Evolutionary conservation across 2,797 vertebrate genomes (phyloP).

Genomic region (Balearica regulorum): DNA sequence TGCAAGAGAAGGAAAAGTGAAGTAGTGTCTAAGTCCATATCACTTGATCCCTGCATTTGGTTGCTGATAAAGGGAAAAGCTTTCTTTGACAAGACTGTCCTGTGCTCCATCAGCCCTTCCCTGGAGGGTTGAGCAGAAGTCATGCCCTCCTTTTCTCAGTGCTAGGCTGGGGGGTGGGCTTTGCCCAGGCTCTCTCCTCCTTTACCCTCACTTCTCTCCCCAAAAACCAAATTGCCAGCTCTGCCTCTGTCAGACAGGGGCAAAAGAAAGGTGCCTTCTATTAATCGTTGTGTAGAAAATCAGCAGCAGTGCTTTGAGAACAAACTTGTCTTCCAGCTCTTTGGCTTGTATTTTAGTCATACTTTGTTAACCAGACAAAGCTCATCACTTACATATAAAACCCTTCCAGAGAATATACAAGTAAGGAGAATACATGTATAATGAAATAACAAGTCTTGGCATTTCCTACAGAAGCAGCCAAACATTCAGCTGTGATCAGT

Average conservation of each 20-base stretch:
- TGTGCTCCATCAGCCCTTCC: neutral
- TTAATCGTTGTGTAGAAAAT: neutral
- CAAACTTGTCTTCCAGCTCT: neutral
- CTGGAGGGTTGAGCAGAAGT: neutral
- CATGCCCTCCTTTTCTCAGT: neutral
- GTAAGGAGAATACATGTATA: neutral
- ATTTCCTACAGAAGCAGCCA: neutral
- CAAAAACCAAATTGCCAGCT: neutral
- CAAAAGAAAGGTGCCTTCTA: neutral
- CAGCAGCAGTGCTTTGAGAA: neutral
- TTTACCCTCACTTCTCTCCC: neutral
- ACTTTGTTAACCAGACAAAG: conserved; percentile 40
- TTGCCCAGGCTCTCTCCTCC: neutral
- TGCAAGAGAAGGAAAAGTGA: neutral
- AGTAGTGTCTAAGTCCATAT: neutral
- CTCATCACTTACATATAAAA: conserved; percentile 4
- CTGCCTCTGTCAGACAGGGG: neutral
- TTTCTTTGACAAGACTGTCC: neutral
- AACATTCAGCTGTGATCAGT: conserved; percentile 11
- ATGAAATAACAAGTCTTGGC: conserved; percentile 43
- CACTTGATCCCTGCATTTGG: neutral
- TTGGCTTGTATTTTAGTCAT: neutral
- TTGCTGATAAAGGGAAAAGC: neutral
- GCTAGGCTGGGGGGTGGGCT: neutral
- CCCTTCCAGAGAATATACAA: neutral